phyloP scores from a whole-genome alignment of 1,140 invertebrate species.

The Drosophila serrata region DNA sequence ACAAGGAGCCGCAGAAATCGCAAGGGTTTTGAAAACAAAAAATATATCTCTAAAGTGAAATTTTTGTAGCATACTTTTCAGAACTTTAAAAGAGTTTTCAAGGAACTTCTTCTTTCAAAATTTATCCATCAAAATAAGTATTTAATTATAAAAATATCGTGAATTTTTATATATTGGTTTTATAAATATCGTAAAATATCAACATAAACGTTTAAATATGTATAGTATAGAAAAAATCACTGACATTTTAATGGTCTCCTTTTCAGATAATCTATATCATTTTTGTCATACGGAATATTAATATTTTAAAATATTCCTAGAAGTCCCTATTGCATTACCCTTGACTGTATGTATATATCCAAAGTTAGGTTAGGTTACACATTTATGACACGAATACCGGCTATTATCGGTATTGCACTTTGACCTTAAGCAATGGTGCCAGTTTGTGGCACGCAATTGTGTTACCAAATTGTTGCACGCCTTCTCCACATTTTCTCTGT shows the following conservation, averaged over 20 bases:
- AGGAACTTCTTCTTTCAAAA: neutral
- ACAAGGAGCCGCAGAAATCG: neutral
- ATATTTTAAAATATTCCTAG: too few species aligned
- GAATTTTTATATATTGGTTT: too few species aligned
- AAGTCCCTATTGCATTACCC: neutral
- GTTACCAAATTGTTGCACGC: constrained; percentile 49
- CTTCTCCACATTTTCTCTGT: neutral
- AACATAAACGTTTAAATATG: too few species aligned
- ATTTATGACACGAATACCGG: constrained; percentile 42
- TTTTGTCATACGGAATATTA: too few species aligned
- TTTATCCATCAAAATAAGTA: too few species aligned
- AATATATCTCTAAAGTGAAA: too few species aligned
- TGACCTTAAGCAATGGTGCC: constrained; percentile 59
- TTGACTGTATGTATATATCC: neutral
- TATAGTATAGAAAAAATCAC: too few species aligned
- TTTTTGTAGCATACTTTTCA: constrained; percentile 3
- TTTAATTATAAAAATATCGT: too few species aligned
- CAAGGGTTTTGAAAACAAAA: neutral
- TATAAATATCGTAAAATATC: too few species aligned
- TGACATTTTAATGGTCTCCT: too few species aligned
- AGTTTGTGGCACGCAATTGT: constrained; percentile 34
- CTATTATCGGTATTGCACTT: constrained; percentile 44
- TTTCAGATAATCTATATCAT: too few species aligned
- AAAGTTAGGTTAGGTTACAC: constrained; percentile 8
- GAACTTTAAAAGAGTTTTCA: neutral